These are phyloP conservation scores for Drosophila sechellia DNA, from an alignment of 1,140 invertebrate species.

Conservation along the genomic window DNA sequence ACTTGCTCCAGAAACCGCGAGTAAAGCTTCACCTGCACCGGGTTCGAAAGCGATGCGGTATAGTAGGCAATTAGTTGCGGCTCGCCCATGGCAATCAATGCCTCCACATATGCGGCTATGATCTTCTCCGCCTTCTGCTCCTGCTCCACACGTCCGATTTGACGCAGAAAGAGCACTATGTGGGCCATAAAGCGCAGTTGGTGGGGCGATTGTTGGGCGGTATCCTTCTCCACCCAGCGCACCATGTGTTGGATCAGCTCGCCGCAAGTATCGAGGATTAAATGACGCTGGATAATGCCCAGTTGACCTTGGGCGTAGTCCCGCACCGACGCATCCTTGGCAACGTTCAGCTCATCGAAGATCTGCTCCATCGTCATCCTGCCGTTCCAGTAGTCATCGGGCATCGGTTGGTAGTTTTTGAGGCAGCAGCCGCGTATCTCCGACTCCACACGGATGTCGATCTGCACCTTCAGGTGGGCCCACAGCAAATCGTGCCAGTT, in stretches of 20 bases:
- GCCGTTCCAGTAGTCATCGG: conserved; percentile 91
- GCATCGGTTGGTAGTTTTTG: conserved; percentile 87
- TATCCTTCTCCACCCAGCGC: conserved; percentile 84
- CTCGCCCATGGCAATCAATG: conserved; percentile 90
- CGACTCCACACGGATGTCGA: conserved; percentile 94
- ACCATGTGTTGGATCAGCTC: conserved; percentile 88
- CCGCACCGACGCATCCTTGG: conserved; percentile 85
- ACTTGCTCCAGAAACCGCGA: conserved; percentile 90
- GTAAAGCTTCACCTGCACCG: conserved; percentile 91
- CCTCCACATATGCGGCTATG: conserved; percentile 89
- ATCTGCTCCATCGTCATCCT: conserved; percentile 90
- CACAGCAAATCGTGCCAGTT: conserved; percentile 96
- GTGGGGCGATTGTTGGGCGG: conserved; percentile 85
- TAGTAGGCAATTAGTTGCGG: conserved; percentile 94
- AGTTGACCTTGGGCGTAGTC: conserved; percentile 86
- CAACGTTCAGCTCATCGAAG: conserved; percentile 88
- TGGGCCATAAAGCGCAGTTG: conserved; percentile 92
- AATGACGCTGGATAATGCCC: conserved; percentile 90
- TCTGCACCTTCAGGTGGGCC: conserved; percentile 93
- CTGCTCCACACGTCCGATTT: conserved; percentile 88
- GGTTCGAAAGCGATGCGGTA: conserved; percentile 89
- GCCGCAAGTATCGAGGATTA: conserved; percentile 90
- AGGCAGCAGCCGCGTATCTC: conserved; percentile 85
- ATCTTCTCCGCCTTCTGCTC: conserved; percentile 90
- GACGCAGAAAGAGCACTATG: conserved; percentile 92